phyloP scores from a whole-genome alignment of 1,140 invertebrate species.

The Platyscapa corneri region DNA sequence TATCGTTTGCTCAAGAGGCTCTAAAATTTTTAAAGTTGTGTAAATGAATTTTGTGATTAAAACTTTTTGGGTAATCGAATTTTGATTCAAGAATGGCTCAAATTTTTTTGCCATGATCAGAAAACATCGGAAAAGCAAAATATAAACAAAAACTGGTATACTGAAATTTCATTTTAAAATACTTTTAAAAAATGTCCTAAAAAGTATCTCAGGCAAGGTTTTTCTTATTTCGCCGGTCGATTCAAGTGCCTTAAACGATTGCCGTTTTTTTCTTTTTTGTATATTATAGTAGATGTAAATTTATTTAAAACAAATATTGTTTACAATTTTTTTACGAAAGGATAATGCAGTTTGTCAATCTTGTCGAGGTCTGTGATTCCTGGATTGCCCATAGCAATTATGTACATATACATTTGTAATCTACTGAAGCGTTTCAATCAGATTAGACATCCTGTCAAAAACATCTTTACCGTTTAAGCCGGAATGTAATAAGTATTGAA shows the following conservation, averaged over 20 bases:
- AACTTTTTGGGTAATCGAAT: conserved; percentile 2
- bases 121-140: neutral
- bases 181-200: neutral
- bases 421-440: conserved; percentile 41
- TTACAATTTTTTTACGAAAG: conserved; percentile 30
- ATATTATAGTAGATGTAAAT: conserved; percentile 40
- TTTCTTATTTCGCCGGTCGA: neutral
- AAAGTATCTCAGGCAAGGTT: neutral
- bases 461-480: conserved; percentile 7
- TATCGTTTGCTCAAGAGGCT: conserved; percentile 27
- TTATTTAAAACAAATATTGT: conserved; percentile 27
- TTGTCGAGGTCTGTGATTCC: conserved; percentile 46
- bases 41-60: neutral
- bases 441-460: conserved; percentile 31
- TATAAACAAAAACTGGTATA: neutral
- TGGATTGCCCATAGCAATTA: conserved; percentile 48
- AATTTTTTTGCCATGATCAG: neutral
- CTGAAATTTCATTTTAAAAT: neutral
- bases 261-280: conserved; percentile 23
- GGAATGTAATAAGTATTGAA: conserved; percentile 16
- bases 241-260: conserved; percentile 36
- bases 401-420: conserved; percentile 39
- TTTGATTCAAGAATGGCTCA: conserved; percentile 28
- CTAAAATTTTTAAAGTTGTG: conserved; percentile 21
- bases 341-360: conserved; percentile 43